Conservation (phyloP, 2,797 vertebrate genomes). For the Neosilurus hyrtlii region DNA sequence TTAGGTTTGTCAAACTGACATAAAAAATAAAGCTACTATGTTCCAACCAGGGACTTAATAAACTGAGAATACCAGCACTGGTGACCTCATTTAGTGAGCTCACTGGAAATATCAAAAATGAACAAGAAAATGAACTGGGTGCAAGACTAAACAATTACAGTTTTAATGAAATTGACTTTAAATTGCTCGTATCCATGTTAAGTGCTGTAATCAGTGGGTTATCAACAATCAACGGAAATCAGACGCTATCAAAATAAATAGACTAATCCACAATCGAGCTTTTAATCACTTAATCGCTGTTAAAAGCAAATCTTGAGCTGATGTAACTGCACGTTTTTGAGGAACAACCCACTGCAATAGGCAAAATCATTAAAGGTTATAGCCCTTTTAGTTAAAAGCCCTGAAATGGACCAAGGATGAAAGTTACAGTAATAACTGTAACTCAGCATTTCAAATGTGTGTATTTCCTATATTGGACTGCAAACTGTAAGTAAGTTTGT, state of each 20-base stretch:
- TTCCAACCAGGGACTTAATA: conserved; percentile 3
- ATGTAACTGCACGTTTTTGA: conserved; percentile 19
- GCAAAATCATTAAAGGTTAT: neutral
- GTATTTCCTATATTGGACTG: neutral
- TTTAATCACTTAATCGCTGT: conserved; percentile 13
- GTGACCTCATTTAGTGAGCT: neutral
- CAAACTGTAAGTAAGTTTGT: neutral
- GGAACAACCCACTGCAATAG: conserved; percentile 3
- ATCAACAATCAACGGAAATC: neutral
- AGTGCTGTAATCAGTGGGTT: conserved; percentile 9
- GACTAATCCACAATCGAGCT: neutral
- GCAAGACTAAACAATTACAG: neutral
- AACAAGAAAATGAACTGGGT: neutral
- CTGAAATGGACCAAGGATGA: neutral
- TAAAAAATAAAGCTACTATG: neutral
- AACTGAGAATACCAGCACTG: neutral
- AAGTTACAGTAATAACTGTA: neutral
- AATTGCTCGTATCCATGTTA: conserved; percentile 8
- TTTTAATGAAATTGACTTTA: conserved; percentile 2
- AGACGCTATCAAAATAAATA: conserved; percentile 14
- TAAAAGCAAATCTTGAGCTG: neutral
- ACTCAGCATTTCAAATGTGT: neutral
- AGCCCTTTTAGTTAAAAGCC: too few species aligned
- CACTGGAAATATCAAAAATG: neutral
- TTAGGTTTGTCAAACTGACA: neutral